A percentile compares a stretch with the other conserved stretches of the same genome.
phyloP scores from a whole-genome alignment of 2,113 vertebrate genomes.

The Typhlomys cinereus region DNA sequence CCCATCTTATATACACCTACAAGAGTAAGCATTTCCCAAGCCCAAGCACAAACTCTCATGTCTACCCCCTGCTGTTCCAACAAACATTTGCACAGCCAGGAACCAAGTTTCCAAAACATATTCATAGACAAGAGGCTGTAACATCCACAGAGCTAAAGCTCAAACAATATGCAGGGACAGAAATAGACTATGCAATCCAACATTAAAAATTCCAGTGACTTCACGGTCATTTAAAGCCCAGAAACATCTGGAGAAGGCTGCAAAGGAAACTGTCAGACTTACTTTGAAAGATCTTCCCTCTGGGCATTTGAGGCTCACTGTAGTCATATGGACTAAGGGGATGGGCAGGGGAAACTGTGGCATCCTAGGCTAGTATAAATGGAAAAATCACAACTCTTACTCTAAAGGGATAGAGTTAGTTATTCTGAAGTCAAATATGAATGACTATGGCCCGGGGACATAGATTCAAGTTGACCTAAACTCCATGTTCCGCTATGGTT shows the following conservation, averaged over 20 bases:
- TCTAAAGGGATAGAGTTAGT: too few species aligned
- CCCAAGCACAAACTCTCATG: background rate
- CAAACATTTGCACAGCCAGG: background rate
- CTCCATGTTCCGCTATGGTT: too few species aligned
- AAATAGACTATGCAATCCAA: background rate
- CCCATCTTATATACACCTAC: background rate
- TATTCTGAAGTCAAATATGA: too few species aligned
- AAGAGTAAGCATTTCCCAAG: background rate
- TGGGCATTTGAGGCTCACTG: background rate
- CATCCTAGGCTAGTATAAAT: background rate
- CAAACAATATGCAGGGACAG: background rate
- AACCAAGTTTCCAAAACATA: background rate
- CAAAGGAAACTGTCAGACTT: background rate
- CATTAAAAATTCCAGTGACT: background rate
- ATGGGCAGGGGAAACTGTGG: fast-evolving
- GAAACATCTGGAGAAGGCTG: background rate
- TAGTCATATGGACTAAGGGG: background rate
- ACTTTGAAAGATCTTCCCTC: background rate
- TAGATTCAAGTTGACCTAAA: too few species aligned
- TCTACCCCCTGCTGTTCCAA: background rate
- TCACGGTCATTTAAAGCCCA: background rate
- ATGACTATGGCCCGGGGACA: too few species aligned
- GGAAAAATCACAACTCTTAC: too few species aligned
- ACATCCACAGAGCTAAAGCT: background rate
- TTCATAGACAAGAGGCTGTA: background rate